Evolutionary conservation across 92 coral and sea anemone genomes (phyloP).

Genomic region (Metridium senile): DNA sequence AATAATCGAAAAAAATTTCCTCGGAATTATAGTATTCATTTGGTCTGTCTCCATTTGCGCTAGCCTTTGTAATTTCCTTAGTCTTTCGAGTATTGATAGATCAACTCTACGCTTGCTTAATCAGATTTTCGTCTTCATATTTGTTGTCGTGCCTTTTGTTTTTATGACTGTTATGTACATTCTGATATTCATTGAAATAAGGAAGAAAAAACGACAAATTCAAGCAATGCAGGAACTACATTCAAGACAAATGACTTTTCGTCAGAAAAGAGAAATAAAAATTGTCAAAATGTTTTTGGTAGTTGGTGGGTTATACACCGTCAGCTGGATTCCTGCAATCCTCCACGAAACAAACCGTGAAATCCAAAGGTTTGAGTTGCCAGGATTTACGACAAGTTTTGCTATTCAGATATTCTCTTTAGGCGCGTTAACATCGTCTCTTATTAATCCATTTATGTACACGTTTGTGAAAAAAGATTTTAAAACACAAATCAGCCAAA

Average conservation of each 20-base stretch:
- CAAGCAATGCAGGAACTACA: not conserved
- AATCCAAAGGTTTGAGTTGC: not conserved
- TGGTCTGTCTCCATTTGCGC: conserved; percentile 2
- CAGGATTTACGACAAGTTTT: conserved; percentile 1
- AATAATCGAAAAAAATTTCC: not conserved
- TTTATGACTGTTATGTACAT: conserved; percentile 26
- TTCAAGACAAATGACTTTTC: conserved; percentile 1
- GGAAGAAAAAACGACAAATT: conserved; percentile 1
- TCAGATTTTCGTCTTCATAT: not conserved
- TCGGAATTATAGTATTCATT: not conserved
- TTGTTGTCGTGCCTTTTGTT: conserved; percentile 27
- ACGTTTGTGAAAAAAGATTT: conserved; percentile 35
- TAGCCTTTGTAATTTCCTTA: conserved; percentile 4
- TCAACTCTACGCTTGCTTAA: not conserved
- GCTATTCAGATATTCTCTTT: conserved; percentile 5
- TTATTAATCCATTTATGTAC: conserved; percentile 30
- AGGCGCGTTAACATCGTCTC: conserved; percentile 9
- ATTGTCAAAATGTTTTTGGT: conserved; percentile 14
- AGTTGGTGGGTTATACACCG: conserved; percentile 2
- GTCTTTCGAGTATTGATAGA: not conserved
- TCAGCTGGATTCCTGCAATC: conserved; percentile 20
- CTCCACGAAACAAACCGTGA: not conserved
- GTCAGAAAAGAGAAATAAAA: conserved; percentile 11
- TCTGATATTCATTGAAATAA: conserved; percentile 4
- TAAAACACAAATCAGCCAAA: conserved; percentile 12